Evolutionary conservation across 2,113 vertebrate species (phyloP).

Genomic region (Percina caprodes): DNA sequence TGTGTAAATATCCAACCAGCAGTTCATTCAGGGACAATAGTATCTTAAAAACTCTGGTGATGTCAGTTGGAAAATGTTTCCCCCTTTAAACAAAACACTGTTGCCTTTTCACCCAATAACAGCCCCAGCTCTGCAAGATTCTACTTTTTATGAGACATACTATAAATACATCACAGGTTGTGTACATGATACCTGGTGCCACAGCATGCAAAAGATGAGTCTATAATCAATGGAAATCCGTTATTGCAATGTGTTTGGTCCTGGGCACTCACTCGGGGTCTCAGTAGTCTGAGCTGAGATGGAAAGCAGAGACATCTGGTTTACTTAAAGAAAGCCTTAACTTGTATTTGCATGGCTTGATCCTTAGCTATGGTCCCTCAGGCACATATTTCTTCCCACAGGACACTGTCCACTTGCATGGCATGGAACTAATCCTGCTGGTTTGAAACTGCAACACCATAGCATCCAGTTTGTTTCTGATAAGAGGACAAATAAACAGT

Average conservation of each 20-base stretch:
- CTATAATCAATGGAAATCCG: background rate
- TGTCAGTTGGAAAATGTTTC: slow-evolving; percentile 38
- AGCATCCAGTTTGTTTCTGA: slow-evolving; percentile 41
- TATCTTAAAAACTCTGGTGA: slow-evolving; percentile 59
- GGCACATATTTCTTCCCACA: slow-evolving; percentile 79
- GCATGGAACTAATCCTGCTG: slow-evolving; percentile 57
- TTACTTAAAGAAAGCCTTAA: slow-evolving; percentile 80
- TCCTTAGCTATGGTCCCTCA: slow-evolving; percentile 76
- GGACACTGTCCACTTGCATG: slow-evolving; percentile 70
- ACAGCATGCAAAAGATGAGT: background rate
- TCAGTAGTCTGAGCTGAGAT: slow-evolving; percentile 60
- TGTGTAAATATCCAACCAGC: slow-evolving; percentile 28
- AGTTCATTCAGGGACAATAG: slow-evolving; percentile 31
- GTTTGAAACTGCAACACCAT: slow-evolving; percentile 26
- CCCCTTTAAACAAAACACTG: slow-evolving; percentile 34
- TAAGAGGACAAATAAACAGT: slow-evolving; percentile 5
- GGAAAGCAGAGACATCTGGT: slow-evolving; percentile 82
- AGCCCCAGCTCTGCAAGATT: slow-evolving; percentile 16
- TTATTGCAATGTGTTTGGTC: background rate
- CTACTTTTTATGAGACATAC: slow-evolving; percentile 27
- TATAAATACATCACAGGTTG: slow-evolving; percentile 4
- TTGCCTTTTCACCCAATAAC: slow-evolving; percentile 31
- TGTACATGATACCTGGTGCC: background rate
- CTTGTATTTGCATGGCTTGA: slow-evolving; percentile 80
- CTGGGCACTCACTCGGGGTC: slow-evolving; percentile 41